Conservation (phyloP, 2,113 vertebrate genomes). For the Smithornis capensis region DNA sequence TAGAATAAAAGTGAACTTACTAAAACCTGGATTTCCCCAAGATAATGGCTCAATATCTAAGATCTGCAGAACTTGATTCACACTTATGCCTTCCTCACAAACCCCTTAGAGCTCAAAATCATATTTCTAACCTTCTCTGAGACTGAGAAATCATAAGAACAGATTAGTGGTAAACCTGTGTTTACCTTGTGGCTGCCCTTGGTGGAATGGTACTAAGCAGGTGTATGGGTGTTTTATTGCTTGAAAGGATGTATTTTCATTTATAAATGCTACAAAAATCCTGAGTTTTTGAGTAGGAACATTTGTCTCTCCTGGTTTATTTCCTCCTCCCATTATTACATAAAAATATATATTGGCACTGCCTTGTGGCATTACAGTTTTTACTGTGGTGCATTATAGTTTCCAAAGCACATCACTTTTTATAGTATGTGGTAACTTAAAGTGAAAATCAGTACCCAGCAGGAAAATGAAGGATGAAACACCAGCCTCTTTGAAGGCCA, state of each 20-base stretch:
- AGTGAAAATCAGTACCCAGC: constrained; percentile 23
- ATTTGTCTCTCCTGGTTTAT: background rate
- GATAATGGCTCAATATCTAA: background rate
- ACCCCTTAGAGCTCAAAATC: background rate
- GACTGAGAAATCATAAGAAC: background rate
- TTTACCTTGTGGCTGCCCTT: background rate
- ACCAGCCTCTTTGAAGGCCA: background rate
- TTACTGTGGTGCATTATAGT: background rate
- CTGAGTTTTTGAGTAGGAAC: background rate
- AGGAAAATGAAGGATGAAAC: constrained; percentile 29
- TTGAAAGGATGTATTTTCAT: background rate
- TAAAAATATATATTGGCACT: constrained; percentile 11
- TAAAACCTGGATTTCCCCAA: background rate
- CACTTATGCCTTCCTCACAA: background rate
- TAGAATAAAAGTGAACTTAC: background rate
- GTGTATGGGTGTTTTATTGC: background rate
- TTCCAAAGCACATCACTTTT: constrained; percentile 7
- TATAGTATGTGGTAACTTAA: constrained; percentile 15
- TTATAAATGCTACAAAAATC: background rate
- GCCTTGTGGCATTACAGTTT: constrained; percentile 10
- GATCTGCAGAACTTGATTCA: background rate
- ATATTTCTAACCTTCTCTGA: background rate
- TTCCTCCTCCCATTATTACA: background rate
- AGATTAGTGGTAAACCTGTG: background rate
- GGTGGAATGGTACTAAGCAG: background rate